phyloP scores from a whole-genome alignment of 2,113 vertebrate species.

The Clarias magur region DNA sequence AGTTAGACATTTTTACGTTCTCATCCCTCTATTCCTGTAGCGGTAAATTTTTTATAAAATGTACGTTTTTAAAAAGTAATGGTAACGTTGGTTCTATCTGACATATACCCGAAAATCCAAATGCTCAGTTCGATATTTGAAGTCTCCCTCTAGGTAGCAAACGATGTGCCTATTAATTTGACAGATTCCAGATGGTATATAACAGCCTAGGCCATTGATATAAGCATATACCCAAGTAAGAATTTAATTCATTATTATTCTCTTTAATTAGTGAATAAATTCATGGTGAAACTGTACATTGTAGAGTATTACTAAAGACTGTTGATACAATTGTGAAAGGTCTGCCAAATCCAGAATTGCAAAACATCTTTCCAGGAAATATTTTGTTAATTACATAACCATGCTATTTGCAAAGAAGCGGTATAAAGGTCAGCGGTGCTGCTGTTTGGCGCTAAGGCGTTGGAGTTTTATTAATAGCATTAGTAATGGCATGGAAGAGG shows the following conservation, averaged over 20 bases:
- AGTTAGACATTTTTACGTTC: no score
- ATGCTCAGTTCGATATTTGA: background rate
- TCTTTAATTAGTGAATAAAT: background rate
- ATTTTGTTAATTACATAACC: conserved; percentile 66
- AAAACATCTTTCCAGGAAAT: conserved; percentile 51
- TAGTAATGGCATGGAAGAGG: background rate
- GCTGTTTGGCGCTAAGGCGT: background rate
- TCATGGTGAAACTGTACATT: background rate
- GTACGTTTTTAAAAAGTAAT: no score
- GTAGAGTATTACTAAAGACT: background rate
- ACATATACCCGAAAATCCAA: no score
- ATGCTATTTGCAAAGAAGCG: conserved; percentile 58
- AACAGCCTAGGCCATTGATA: background rate
- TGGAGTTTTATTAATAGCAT: background rate
- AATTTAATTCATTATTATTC: background rate
- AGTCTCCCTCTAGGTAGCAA: no score
- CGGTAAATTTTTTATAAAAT: no score
- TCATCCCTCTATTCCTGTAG: no score
- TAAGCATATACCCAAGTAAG: background rate
- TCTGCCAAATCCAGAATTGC: background rate
- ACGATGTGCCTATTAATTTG: background rate
- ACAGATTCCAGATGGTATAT: background rate
- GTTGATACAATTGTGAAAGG: background rate
- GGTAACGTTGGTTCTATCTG: no score
- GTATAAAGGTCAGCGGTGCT: conserved; percentile 51